Conservation (phyloP, 2,113 vertebrate genomes). For the Nicator chloris region DNA sequence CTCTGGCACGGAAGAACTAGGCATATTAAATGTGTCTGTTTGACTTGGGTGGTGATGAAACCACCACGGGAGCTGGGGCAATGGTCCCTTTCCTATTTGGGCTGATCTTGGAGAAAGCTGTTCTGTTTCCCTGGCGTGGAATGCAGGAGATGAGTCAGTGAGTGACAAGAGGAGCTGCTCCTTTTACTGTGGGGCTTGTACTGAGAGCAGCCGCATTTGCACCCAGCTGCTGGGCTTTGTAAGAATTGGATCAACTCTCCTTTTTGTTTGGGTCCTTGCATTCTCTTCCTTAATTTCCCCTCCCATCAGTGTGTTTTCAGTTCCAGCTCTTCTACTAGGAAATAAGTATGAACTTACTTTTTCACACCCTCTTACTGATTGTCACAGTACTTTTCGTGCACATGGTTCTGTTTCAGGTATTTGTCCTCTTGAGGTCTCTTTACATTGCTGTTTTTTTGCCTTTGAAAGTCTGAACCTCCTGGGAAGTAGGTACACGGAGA, state of each 20-base stretch:
- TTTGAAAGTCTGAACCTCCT: background rate
- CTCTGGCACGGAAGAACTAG: background rate
- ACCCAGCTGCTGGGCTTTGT: background rate
- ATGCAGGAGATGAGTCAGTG: background rate
- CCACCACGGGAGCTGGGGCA: background rate
- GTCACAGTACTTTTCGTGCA: background rate
- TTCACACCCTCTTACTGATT: background rate
- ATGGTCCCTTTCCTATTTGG: background rate
- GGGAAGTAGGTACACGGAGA: background rate
- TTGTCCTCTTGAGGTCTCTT: background rate
- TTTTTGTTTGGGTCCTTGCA: background rate
- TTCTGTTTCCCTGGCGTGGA: background rate
- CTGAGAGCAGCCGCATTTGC: accelerated
- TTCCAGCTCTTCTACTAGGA: background rate
- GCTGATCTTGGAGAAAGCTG: background rate
- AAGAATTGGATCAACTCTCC: background rate
- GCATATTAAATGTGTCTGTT: background rate
- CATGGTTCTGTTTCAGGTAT: background rate
- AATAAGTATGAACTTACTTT: background rate
- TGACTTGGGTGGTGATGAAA: background rate
- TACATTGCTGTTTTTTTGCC: background rate
- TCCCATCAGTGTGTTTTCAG: background rate
- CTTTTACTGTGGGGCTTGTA: background rate
- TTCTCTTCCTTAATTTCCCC: background rate
- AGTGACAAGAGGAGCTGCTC: background rate